Percentiles rank a stretch among this genome's conserved stretches.
phyloP scores from a whole-genome alignment of 2,797 vertebrate genomes.

The Leptodactylus fallax region DNA sequence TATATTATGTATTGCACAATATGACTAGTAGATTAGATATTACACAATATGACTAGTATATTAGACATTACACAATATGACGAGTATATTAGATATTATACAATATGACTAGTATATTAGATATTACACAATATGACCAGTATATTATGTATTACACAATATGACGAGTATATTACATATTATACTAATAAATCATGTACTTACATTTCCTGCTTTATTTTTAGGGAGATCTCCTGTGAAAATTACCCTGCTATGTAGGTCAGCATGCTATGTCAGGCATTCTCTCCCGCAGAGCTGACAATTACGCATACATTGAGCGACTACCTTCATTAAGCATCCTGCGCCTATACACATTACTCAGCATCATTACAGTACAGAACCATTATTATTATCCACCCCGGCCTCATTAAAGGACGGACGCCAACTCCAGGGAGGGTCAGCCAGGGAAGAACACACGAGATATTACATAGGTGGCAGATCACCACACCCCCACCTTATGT shows the following conservation, averaged over 20 bases:
- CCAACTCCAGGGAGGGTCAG: neutral
- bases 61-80: no score
- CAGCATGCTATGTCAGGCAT: neutral
- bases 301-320: neutral
- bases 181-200: neutral
- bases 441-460: slow-evolving; percentile 10
- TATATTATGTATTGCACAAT: neutral
- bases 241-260: neutral
- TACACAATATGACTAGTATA: no score
- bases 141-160: neutral
- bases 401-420: slow-evolving; percentile 2
- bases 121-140: no score
- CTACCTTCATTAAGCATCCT: neutral
- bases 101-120: no score
- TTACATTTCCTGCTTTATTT: neutral
- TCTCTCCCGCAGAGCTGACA: neutral
- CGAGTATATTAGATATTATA: no score
- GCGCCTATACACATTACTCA: neutral
- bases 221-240: no score
- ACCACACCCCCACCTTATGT: slow-evolving; percentile 1
- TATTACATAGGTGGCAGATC: neutral
- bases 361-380: neutral
- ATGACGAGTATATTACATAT: no score
- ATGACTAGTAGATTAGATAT: neutral
- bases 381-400: neutral